Conservation (phyloP, 2,888 invertebrate species). For the Eristalis pertinax region DNA sequence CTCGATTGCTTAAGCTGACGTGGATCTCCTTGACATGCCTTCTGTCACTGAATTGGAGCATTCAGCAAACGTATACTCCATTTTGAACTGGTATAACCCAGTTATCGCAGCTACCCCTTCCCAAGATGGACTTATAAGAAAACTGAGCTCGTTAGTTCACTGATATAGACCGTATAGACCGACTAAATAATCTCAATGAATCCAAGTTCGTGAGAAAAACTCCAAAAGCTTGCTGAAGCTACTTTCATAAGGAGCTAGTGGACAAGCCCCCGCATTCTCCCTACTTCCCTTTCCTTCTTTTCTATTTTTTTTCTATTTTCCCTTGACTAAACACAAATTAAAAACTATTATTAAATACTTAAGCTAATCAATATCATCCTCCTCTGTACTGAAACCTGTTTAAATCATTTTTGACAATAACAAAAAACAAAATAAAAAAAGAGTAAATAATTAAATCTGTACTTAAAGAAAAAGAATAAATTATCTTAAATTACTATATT, state of each 20-base stretch:
- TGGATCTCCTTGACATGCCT: too few relatives aligned
- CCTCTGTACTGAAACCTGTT: constrained; percentile 72
- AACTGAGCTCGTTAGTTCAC: too few relatives aligned
- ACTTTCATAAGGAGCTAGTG: background rate
- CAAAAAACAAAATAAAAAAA: constrained; percentile 38
- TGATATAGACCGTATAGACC: too few relatives aligned
- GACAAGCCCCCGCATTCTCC: background rate
- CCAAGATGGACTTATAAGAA: too few relatives aligned
- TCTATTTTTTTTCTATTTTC: background rate
- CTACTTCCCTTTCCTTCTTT: background rate
- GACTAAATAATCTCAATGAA: too few relatives aligned
- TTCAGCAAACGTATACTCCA: too few relatives aligned
- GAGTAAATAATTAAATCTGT: constrained; percentile 40
- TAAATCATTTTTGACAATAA: constrained; percentile 75
- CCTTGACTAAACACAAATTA: background rate
- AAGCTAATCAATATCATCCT: constrained; percentile 40
- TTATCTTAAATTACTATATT: constrained; percentile 49
- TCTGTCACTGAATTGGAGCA: too few relatives aligned
- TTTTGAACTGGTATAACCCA: too few relatives aligned
- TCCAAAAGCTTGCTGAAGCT: background rate
- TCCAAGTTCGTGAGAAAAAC: too few relatives aligned
- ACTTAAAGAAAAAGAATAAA: constrained; percentile 55
- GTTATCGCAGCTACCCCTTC: too few relatives aligned
- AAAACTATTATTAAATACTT: constrained; percentile 18
- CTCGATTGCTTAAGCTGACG: too few relatives aligned